Evolutionary conservation across 2,113 vertebrate species (phyloP), one percentile per base, ranked within the genome.

Genomic region (Hyperoodon ampullatus): DNA sequence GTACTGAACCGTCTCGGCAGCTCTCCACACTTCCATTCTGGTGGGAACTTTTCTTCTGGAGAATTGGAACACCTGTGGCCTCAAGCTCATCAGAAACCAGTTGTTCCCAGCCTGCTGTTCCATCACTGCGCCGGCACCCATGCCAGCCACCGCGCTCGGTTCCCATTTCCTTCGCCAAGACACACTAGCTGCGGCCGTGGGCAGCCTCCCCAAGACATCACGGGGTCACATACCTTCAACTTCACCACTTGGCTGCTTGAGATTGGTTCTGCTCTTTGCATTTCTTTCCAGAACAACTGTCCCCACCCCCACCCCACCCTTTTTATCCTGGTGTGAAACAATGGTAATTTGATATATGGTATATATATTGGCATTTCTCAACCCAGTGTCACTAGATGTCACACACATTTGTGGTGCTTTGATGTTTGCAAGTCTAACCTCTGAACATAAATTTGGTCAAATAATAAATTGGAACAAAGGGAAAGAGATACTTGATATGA

Each of bases 11-110:
- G 28, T 18, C 97, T 21, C 90, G 61, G 98, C 99, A 87, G 94
- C 98, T 98, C 93, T 96, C 97, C 98, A 98, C 98, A 97, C 97
- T 98, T 99, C 98, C 84, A 98, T 99, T 98, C 98, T n/a, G 98
- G 96, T 99, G 99, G 99, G 99, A 98, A 99, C 99, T 99, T 98
- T 96, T 98, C 98, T 99, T 99, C 99, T 98, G 98, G 98, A 99
- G 99, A 99, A 99, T 98, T 94, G 98, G 99, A 99, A 99, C 98
- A 98, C 98, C 99, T 98, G 99, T 98, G 98, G 99, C 98, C 99
- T 99, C 98, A 98, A 98, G 98, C 98, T 98, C 97, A 98, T 98
- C 98, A 99, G 98, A 99, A 99, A 99, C 98, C 98, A 93, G 97
- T 98, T 97, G 98, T 98, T 98, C 98, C 98, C 98, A 97, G 95